Evolutionary conservation across 2,888 invertebrate species (phyloP), one percentile per base, ranked within the genome.

Genomic region (Noctua janthe): DNA sequence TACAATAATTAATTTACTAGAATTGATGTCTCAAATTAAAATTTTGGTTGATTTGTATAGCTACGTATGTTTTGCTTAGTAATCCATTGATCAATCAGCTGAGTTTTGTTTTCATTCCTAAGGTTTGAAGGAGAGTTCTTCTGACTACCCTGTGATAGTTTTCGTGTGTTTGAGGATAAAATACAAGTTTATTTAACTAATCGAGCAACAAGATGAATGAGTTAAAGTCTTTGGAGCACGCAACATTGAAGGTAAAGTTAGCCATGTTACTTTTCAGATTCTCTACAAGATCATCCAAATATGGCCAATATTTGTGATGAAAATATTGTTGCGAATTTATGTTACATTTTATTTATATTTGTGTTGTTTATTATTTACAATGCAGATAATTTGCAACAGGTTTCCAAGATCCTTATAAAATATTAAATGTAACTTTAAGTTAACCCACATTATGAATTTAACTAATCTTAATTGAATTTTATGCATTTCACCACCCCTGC

Each of bases 181-280:
- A 83, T 81, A 83, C 64, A 80, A 83, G 78, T 71, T 74, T 71
- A 82, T 82, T 54, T 49, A 86, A 70, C 39, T 77, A 77, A 79
- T 84, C 77, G 29, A 85, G 88, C 70, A 76, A 78, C 83, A 96
- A 92, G 91, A 99, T 99, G 99, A 98, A 99, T 94, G 99, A 99
- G 97, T 97, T 99, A 85, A 99, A 99, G 95, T 98, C 99, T 87
- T 97, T 99, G 94, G 99, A 99, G 95, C 99, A 99, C 97, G 98
- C 99, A 75, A 99, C 99, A 49, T 97, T 99, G 88, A 99, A 99
- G 98, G 99, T 98, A 96, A 94, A 90, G 87, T 80, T 77, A 70
- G 84, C 89, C 89, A 86, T 88, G 74, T 85, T 87, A 82, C 69
- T 82, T 86, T 82, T 82, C 79, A 47, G 23, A 76, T 66, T 59